Conservation (phyloP, 1,140 invertebrate genomes). For the Mactra quadrangularis region DNA sequence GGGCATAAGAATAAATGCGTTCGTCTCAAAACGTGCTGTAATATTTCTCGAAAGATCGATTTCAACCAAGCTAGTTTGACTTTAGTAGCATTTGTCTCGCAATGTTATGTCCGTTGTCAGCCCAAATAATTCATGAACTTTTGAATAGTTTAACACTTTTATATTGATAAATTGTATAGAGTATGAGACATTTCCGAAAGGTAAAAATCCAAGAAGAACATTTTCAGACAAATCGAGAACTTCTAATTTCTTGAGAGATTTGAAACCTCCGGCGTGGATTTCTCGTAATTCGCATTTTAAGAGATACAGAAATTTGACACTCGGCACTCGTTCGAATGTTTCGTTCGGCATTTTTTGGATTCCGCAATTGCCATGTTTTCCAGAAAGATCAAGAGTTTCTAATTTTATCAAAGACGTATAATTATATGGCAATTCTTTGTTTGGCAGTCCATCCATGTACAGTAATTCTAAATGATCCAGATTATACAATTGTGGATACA, state of each 20-base stretch:
- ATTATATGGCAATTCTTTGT: background rate
- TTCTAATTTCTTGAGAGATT: conserved; percentile 13
- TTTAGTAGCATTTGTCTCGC: conserved; percentile 23
- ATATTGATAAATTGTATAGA: conserved; percentile 37
- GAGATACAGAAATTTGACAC: conserved; percentile 25
- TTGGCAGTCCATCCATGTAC: conserved; percentile 3
- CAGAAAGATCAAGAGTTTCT: background rate
- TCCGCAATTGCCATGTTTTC: background rate
- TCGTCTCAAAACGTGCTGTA: conserved; percentile 11
- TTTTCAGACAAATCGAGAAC: conserved; percentile 53
- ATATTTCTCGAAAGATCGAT: conserved; percentile 6
- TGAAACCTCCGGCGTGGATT: conserved; percentile 37
- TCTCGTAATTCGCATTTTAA: conserved; percentile 15
- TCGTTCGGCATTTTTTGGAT: background rate
- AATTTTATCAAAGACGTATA: background rate
- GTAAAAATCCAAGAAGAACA: conserved; percentile 30
- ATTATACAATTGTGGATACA: background rate
- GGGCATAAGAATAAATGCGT: conserved; percentile 45
- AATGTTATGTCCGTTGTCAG: background rate
- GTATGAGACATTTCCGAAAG: conserved; percentile 20
- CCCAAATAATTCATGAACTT: conserved; percentile 1
- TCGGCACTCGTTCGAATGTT: background rate
- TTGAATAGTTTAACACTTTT: conserved; percentile 24
- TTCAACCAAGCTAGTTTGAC: conserved; percentile 42
- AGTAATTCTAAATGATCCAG: background rate